phyloP scores from a whole-genome alignment of 2,888 invertebrate genomes.

The Acrobasis suavella region DNA sequence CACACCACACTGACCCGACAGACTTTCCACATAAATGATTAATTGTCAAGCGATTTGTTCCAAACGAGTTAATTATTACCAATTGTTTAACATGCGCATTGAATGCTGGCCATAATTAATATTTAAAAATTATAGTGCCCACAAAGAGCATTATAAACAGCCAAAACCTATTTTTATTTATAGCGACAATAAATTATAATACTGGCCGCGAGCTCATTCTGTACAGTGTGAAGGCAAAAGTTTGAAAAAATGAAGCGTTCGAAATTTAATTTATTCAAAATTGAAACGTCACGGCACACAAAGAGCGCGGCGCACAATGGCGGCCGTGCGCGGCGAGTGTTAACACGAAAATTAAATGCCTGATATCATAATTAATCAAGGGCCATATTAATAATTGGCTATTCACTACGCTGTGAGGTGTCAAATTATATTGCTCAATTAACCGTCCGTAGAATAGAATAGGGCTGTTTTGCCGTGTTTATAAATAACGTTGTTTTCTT shows the following conservation, averaged over 20 bases:
- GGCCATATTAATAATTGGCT: conserved; percentile 81
- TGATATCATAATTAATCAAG: conserved; percentile 83
- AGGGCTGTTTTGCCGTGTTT: conserved; percentile 67
- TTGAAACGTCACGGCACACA: conserved; percentile 81
- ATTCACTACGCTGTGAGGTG: conserved; percentile 79
- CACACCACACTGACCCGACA: not conserved
- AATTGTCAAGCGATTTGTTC: conserved; percentile 29
- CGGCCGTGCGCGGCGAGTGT: conserved; percentile 66
- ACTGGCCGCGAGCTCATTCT: conserved; percentile 73
- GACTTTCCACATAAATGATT: not conserved
- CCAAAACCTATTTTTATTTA: conserved; percentile 62
- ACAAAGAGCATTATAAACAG: conserved; percentile 55
- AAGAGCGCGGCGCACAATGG: conserved; percentile 74
- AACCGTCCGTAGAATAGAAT: conserved; percentile 75
- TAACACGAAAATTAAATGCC: conserved; percentile 83
- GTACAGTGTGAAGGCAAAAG: conserved; percentile 53
- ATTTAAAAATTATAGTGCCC: conserved; percentile 29
- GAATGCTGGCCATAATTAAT: conserved; percentile 15
- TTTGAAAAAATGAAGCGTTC: conserved; percentile 78
- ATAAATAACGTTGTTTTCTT: conserved; percentile 49
- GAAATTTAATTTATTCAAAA: conserved; percentile 83
- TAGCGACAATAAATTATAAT: conserved; percentile 75
- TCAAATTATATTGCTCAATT: conserved; percentile 82
- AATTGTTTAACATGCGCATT: conserved; percentile 25
- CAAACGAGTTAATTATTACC: conserved; percentile 27